Evolutionary conservation across 2,113 vertebrate species (phyloP).

Genomic region (Crypturellus undulatus): DNA sequence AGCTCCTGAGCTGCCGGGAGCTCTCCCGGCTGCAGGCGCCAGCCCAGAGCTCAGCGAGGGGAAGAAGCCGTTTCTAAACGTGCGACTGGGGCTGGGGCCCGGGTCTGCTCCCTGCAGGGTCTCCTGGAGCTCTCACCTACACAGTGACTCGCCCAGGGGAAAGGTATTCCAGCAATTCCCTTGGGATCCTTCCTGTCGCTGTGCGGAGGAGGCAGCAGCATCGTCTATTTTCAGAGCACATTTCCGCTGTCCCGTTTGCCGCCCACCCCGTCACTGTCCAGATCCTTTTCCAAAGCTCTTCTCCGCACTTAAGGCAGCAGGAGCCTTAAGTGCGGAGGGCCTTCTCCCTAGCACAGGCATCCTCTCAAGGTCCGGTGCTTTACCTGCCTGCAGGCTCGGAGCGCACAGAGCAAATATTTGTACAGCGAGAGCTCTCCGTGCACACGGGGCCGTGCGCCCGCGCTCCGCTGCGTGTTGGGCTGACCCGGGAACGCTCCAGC

Average conservation of each 20-base stretch:
- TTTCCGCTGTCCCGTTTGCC: background rate
- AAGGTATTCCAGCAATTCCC: background rate
- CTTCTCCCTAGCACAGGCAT: background rate
- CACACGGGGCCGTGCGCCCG: background rate
- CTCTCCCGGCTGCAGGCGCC: background rate
- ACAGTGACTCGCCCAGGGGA: background rate
- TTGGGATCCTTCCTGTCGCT: background rate
- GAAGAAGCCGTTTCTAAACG: background rate
- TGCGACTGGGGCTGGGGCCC: background rate
- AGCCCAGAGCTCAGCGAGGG: background rate
- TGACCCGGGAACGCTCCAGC: background rate
- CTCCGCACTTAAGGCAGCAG: rapidly evolving
- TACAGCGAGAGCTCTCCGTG: background rate
- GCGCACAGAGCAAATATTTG: background rate
- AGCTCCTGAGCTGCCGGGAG: background rate
- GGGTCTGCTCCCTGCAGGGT: background rate
- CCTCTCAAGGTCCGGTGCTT: background rate
- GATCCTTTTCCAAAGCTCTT: background rate
- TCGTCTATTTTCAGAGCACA: background rate
- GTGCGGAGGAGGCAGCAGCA: background rate
- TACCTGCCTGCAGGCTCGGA: background rate
- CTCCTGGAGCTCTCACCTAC: background rate
- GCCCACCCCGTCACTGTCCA: background rate
- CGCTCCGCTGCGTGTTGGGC: background rate
- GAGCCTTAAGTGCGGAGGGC: too few relatives aligned